Percentiles rank a stretch among this genome's conserved stretches.
phyloP scores from a whole-genome alignment of 1,140 invertebrate genomes.

The Drosophila ercepeae region DNA sequence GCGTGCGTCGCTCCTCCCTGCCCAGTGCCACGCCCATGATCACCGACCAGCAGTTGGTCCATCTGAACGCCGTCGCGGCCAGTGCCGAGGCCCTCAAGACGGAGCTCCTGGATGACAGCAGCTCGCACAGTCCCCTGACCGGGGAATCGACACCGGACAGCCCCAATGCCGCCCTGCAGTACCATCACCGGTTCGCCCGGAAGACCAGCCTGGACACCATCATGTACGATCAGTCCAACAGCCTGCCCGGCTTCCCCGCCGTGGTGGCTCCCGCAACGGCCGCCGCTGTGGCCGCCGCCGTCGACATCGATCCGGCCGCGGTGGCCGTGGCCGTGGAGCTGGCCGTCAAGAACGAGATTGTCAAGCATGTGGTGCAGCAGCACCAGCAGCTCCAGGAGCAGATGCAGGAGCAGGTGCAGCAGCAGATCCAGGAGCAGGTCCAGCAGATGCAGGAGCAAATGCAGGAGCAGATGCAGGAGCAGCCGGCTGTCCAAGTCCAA shows the following conservation, averaged over 20 bases:
- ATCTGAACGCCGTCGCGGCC: slow-evolving; percentile 57
- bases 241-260: slow-evolving; percentile 68
- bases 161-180: slow-evolving; percentile 58
- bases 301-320: slow-evolving; percentile 54
- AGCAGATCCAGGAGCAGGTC: slow-evolving; percentile 10
- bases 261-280: slow-evolving; percentile 43
- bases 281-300: slow-evolving; percentile 59
- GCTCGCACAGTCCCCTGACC: slow-evolving; percentile 86
- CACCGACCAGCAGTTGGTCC: slow-evolving; percentile 75
- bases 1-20: slow-evolving; percentile 85
- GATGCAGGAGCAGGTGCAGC: slow-evolving; percentile 47
- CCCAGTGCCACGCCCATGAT: slow-evolving; percentile 70
- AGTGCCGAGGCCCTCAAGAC: slow-evolving; percentile 87
- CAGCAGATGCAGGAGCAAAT: slow-evolving; percentile 40
- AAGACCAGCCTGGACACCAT: slow-evolving; percentile 78
- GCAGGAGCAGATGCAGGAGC: slow-evolving; percentile 18
- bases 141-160: slow-evolving; percentile 67
- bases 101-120: slow-evolving; percentile 89
- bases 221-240: slow-evolving; percentile 78
- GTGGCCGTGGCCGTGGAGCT: slow-evolving; percentile 84
- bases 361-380: slow-evolving; percentile 75
- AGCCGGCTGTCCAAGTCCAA: slow-evolving; percentile 15
- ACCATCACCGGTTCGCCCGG: slow-evolving; percentile 63
- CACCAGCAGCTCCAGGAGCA: slow-evolving; percentile 57
- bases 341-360: slow-evolving; percentile 85